Evolutionary conservation across 2,113 vertebrate genomes (phyloP), one percentile per base, ranked within the genome.

Genomic region (Rostratula benghalensis): DNA sequence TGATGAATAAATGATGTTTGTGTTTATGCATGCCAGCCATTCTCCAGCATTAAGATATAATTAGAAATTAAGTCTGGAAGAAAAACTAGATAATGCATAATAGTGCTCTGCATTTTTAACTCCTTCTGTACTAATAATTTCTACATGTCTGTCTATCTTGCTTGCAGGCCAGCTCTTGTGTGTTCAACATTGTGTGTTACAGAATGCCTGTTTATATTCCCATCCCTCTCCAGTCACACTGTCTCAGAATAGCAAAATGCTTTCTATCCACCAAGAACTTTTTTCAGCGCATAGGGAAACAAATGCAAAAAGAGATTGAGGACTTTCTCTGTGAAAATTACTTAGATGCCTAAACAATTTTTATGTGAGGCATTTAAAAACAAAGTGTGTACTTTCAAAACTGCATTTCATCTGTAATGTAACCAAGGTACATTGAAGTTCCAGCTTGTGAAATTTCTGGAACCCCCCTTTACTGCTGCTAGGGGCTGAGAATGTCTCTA

Each of bases 1-100:
- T 94, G 86, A 94, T 87, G 54, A 97, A 95, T 96, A 94, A 94
- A 94, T 92, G 54, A 54, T 96, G 75, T 89, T 97, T 94, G 43
- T 94, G 57, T 91, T 80, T 89, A 76, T 91, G 61, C 54, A 56
- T 81, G 41, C 70, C 91, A 94, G 13, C 45, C 56, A 78, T 60
- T 95, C 95, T 91, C 6, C 88, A 93, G 48, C 59, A 95, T 96
- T 91, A 75, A 94, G 74, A 93, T 73, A 89, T 92, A 97, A 94
- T 94, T 97, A 91, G 59, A 96, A 95, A 97, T 45, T 64, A 86
- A 95, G 41, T 84, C 57, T 94, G 59, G 54, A 92, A 87, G 71
- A 91, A 90, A 76, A 30, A 83, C 60, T 86, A 80, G 39, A 61
- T 89, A 83, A 87, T 87, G 19, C 25, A 56, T 89, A 61, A 80